phyloP scores from a whole-genome alignment of 2,113 vertebrate species.

The Podarcis muralis region DNA sequence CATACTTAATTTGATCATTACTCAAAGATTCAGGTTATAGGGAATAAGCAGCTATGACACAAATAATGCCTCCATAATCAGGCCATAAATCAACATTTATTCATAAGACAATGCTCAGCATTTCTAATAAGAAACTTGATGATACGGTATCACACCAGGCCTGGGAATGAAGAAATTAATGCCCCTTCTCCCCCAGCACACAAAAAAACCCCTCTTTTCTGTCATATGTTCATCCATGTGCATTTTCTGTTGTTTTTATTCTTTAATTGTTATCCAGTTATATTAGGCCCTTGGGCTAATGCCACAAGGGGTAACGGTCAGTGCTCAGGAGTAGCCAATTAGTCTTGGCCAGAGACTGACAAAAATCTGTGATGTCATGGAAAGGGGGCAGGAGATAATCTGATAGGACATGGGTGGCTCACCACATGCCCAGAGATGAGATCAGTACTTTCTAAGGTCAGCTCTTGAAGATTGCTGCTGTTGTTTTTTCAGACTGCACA shows the following conservation, averaged over 20 bases:
- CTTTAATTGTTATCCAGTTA: background rate
- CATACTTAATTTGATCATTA: conserved; percentile 11
- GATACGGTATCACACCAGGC: background rate
- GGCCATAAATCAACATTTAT: conserved; percentile 19
- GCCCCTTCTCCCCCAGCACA: background rate
- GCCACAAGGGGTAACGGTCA: background rate
- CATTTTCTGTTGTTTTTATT: background rate
- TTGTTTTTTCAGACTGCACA: too few species aligned
- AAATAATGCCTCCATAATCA: conserved; percentile 14
- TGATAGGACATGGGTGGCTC: too few species aligned
- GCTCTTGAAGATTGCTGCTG: too few species aligned
- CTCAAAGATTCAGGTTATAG: conserved; percentile 1
- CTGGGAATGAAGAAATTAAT: conserved; percentile 1
- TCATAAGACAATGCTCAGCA: background rate
- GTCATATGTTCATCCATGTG: background rate
- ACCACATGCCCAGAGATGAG: too few species aligned
- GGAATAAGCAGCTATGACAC: conserved; percentile 6
- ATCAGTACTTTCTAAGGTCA: too few species aligned
- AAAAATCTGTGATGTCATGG: background rate
- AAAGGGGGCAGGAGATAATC: too few species aligned
- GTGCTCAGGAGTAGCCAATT: background rate
- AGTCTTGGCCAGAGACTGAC: background rate
- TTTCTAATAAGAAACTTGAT: background rate
- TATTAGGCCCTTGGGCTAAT: background rate
- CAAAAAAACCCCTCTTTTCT: background rate